Evolutionary conservation across 2,797 vertebrate species (phyloP).

Genomic region (Tarsius wallacei): DNA sequence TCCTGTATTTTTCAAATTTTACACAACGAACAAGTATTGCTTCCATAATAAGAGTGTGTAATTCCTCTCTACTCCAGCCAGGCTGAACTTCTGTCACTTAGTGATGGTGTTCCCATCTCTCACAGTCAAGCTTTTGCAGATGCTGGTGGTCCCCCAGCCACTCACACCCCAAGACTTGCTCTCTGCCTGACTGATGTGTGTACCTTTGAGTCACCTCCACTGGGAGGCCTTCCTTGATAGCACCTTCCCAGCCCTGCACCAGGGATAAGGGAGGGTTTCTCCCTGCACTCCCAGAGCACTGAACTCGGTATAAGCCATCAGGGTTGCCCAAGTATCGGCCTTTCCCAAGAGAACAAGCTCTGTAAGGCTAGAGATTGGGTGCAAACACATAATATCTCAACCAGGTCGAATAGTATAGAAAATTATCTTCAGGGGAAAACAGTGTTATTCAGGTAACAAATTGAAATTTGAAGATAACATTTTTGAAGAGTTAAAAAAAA

Average conservation of each 20-base stretch:
- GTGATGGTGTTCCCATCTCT: neutral
- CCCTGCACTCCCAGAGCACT: too few species aligned
- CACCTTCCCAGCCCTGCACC: neutral
- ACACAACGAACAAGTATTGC: neutral
- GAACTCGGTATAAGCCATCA: neutral
- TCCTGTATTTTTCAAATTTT: constrained; percentile 22
- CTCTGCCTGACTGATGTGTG: neutral
- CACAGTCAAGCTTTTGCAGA: neutral
- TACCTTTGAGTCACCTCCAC: neutral
- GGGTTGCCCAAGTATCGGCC: neutral
- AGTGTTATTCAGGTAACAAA: neutral
- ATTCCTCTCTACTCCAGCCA: neutral
- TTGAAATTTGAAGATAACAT: constrained; percentile 56
- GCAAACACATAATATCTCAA: neutral
- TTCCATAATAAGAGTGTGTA: neutral
- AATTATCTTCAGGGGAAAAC: neutral
- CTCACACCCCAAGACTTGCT: neutral
- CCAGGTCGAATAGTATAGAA: neutral
- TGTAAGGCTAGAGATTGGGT: neutral
- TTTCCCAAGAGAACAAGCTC: neutral
- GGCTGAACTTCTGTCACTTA: neutral
- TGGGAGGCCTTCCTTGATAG: neutral
- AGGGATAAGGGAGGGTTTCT: neutral
- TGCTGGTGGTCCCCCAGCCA: neutral
- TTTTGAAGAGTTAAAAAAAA: neutral